Evolutionary conservation across 2,888 invertebrate species (phyloP).

Genomic region (Chaitophorus viminalis): DNA sequence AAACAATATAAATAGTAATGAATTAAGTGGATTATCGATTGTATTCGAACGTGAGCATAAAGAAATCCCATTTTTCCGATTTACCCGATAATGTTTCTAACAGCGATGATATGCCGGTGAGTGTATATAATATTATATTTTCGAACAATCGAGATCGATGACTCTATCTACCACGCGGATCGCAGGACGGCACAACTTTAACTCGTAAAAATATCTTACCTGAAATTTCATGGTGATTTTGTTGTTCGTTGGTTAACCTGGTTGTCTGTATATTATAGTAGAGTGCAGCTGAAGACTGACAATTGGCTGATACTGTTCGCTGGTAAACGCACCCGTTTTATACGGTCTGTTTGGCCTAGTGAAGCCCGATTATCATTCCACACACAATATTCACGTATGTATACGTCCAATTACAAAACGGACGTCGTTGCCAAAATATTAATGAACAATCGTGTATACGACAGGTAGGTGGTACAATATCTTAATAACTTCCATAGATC

Average conservation of each 20-base stretch:
- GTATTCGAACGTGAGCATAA: too few species aligned
- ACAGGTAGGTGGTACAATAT: too few species aligned
- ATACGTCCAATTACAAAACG: constrained; percentile 13
- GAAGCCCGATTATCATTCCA: background rate
- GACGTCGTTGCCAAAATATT: constrained; percentile 4
- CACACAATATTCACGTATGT: background rate
- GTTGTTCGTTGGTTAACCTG: background rate
- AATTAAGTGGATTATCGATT: background rate
- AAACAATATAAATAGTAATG: too few species aligned
- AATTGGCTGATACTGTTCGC: constrained; percentile 31
- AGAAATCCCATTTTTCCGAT: too few species aligned
- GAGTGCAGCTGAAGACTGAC: constrained; percentile 17
- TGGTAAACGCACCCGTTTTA: constrained; percentile 9
- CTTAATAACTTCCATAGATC: background rate
- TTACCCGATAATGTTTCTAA: too few species aligned
- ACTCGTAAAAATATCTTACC: background rate
- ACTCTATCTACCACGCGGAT: too few species aligned
- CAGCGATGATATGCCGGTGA: too few species aligned
- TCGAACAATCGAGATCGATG: too few species aligned
- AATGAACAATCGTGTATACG: background rate
- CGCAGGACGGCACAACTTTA: background rate
- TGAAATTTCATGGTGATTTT: constrained; percentile 30
- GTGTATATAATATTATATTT: too few species aligned
- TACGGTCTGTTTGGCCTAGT: background rate
- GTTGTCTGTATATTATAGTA: background rate